phyloP scores from a whole-genome alignment of 2,888 invertebrate genomes.

The Acheta domesticus region DNA sequence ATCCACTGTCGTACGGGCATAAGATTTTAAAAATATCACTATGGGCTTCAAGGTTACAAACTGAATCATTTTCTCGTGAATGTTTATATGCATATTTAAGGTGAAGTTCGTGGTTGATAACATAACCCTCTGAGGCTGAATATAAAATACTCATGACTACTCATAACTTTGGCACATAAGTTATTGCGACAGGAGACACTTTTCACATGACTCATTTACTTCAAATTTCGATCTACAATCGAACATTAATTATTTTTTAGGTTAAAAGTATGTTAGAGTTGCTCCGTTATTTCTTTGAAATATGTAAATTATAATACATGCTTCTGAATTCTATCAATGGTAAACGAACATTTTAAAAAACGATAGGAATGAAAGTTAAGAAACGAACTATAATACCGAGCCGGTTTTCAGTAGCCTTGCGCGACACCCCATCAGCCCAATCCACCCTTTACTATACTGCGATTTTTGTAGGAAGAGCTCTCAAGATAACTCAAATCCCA shows the following conservation, averaged over 20 bases:
- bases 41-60: conserved; percentile 8
- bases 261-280: too few species aligned
- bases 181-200: neutral
- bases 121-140: conserved; percentile 48
- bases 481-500: too few species aligned
- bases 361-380: too few species aligned
- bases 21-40: conserved; percentile 28
- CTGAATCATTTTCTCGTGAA: conserved; percentile 41
- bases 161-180: neutral
- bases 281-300: too few species aligned
- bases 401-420: too few species aligned
- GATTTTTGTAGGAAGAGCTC: too few species aligned
- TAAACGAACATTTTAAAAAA: too few species aligned
- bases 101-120: conserved; percentile 52
- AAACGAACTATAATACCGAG: too few species aligned
- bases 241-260: neutral
- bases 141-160: conserved; percentile 49
- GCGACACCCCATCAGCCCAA: too few species aligned
- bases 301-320: too few species aligned
- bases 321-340: too few species aligned
- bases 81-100: conserved; percentile 49
- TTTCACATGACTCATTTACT: neutral
- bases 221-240: neutral
- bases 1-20: conserved; percentile 27
- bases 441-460: too few species aligned